Conservation (phyloP, 2,113 vertebrate genomes). For the Rousettus leschenaultii region DNA sequence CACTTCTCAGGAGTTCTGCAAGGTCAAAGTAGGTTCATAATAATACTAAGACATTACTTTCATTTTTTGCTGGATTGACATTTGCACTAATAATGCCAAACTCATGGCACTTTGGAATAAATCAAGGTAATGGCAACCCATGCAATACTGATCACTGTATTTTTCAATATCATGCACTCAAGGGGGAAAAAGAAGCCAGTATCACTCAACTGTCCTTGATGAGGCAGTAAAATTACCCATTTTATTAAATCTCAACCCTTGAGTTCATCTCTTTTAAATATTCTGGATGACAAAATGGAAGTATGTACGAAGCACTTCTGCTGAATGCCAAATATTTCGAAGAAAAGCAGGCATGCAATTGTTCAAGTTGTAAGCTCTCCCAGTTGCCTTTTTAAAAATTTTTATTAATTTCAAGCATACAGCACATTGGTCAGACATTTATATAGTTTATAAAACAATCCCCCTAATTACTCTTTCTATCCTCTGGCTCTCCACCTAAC, state of each 20-base stretch:
- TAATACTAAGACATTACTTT: background rate
- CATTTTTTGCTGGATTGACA: background rate
- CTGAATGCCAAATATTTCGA: background rate
- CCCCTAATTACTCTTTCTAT: no score
- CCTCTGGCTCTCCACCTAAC: no score
- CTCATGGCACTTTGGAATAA: background rate
- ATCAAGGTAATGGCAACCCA: background rate
- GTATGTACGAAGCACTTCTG: background rate
- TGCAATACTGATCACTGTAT: background rate
- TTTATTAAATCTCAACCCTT: background rate
- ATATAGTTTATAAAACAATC: no score
- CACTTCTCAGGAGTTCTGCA: background rate
- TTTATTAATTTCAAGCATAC: no score
- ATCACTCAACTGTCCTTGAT: background rate
- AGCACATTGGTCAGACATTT: no score
- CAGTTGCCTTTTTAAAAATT: background rate
- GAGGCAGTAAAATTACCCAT: background rate
- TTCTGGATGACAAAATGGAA: background rate
- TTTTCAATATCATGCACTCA: background rate
- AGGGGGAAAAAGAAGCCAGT: rapidly evolving
- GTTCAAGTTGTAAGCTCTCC: background rate
- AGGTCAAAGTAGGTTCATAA: background rate
- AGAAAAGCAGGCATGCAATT: background rate
- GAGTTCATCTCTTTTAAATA: background rate
- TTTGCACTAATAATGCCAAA: background rate